Percentiles rank a stretch among this genome's conserved stretches.
Conservation (phyloP, 2,888 invertebrate genomes). For the Erebia ligea region DNA sequence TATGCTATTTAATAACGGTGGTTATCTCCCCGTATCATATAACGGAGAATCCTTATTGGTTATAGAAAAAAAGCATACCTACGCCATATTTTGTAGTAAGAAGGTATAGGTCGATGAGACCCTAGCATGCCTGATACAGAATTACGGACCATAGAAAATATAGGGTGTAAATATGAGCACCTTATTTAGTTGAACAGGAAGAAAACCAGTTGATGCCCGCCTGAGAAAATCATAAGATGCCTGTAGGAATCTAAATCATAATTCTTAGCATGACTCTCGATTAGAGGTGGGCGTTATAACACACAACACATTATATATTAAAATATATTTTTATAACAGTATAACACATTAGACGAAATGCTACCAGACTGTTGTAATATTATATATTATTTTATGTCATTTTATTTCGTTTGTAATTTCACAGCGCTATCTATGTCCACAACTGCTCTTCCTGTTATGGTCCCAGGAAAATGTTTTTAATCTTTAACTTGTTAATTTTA, state of each 20-base stretch:
- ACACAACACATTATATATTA: too few species aligned
- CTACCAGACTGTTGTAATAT: too few species aligned
- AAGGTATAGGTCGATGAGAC: conserved; percentile 54
- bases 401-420: too few species aligned
- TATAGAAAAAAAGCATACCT: conserved; percentile 20
- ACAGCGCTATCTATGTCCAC: too few species aligned
- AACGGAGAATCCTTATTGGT: conserved; percentile 34
- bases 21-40: conserved; percentile 16
- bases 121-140: conserved; percentile 51
- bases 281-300: too few species aligned
- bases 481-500: too few species aligned
- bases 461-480: too few species aligned
- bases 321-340: too few species aligned
- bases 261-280: conserved; percentile 39
- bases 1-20: conserved; percentile 12
- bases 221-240: conserved; percentile 67
- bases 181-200: conserved; percentile 75
- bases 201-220: conserved; percentile 71
- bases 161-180: conserved; percentile 72
- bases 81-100: conserved; percentile 29
- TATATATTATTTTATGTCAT: too few species aligned
- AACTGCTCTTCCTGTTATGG: too few species aligned
- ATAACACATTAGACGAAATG: too few species aligned
- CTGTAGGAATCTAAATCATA: conserved; percentile 71
- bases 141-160: conserved; percentile 44